Base-by-base conservation (phyloP, 2,797 vertebrate species). In the Poeciliopsis infans region DNA sequence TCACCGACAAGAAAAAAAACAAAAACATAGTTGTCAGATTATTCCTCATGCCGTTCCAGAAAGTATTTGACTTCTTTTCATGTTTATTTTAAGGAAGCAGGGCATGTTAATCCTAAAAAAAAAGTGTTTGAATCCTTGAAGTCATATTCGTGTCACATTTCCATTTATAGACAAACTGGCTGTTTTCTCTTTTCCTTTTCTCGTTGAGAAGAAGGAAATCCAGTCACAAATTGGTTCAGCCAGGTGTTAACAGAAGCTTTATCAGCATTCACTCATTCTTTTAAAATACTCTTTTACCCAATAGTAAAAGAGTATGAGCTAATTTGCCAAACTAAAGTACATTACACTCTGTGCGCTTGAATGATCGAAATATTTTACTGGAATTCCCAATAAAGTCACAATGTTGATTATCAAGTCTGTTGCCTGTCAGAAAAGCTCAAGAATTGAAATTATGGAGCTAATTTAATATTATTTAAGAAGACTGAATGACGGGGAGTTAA, bases 81-180 rank as follows among this genome's bases (percentile, higher is more conserved):
- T 85, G 86, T 82, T 85, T 94, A 93, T 93, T 92, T 91, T 85
- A 86, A 85, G 89, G 66, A 89, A 81, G 7, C n/a, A 31, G 82
- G 77, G 28, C 79, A 57, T 1, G 53, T 73, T 70, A 31, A 7
- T 28, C 7, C 70, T 41, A 57, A 72, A 61, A 13, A 61, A 39
- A 76, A 74, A 43, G 12, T 77, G 51, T 77, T 78, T 72, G n/a
- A 81, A n/a, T 15, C 7, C 49, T 46, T 57, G 23, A 20, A 25
- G 25, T 73, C 5, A 23, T 59, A 70, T 53, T 57, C 70, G 20
- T 71, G 71, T 86, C 82, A n/a, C 11, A 33, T 49, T 71, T 79
- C 85, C 80, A 82, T 90, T 89, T 78, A 80, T 85, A 89, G 69
- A 5, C 64, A 13, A 2, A 4, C 3, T 46, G 15, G 77, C 5